Evolutionary conservation across 1,140 invertebrate genomes (phyloP).

Genomic region (Nixonia krombeini): DNA sequence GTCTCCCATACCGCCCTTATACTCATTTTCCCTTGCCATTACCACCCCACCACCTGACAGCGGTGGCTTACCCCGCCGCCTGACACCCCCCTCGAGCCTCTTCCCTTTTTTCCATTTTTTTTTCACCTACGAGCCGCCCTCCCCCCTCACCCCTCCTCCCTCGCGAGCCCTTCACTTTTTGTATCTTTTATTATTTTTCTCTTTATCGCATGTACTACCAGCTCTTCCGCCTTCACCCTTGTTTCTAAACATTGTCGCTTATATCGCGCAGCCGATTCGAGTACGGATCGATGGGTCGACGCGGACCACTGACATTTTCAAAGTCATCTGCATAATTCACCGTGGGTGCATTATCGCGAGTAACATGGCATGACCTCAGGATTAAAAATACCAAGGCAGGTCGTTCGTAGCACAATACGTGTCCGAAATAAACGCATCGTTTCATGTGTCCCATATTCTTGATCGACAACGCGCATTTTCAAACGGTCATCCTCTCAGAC

Average conservation of each 20-base stretch:
- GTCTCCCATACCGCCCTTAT: too few relatives aligned
- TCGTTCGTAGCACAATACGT: constrained; percentile 17
- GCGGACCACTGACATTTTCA: constrained; percentile 57
- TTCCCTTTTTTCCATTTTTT: constrained; percentile 15
- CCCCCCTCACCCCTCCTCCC: too few relatives aligned
- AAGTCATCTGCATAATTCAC: constrained; percentile 60
- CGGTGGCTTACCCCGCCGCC: neutral
- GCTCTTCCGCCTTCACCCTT: constrained; percentile 42
- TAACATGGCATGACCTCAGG: constrained; percentile 44
- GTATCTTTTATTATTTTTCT: constrained; percentile 35
- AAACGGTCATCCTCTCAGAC: too few relatives aligned
- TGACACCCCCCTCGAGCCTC: too few relatives aligned
- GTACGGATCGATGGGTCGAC: constrained; percentile 44
- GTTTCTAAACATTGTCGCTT: constrained; percentile 44
- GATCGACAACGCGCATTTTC: too few relatives aligned
- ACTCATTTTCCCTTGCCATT: too few relatives aligned
- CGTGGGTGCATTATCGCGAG: constrained; percentile 45
- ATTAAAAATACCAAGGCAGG: constrained; percentile 52
- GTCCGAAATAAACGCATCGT: constrained; percentile 41
- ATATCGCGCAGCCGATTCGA: constrained; percentile 41
- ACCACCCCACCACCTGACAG: too few relatives aligned
- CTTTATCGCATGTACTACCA: constrained; percentile 28
- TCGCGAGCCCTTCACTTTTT: constrained; percentile 24
- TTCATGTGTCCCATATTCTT: too few relatives aligned
- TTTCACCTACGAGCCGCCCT: too few relatives aligned